Evolutionary conservation across 2,888 invertebrate genomes (phyloP), one percentile per base, ranked within the genome.

Genomic region (Lordiphosa andalusiaca): DNA sequence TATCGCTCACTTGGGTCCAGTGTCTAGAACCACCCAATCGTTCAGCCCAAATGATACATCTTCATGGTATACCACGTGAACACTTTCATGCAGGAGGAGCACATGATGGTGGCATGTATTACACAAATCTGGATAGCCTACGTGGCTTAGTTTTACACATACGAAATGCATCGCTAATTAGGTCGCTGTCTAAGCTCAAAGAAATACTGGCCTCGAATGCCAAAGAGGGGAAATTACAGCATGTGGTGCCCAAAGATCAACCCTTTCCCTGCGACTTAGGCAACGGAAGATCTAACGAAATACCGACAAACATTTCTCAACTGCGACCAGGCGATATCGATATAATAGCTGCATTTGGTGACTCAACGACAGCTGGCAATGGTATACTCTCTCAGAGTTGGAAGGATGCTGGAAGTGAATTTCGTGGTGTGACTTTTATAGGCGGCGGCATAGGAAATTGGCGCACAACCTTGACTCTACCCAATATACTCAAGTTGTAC

Each of bases 401-500:
- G 89, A 2, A 89, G 91, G 9, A 73, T 91, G 1, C 10, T 75
- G 0, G 16, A 7, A 38, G 9, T 9, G 90, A 91, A 73, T 90
- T 90, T 80, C 84, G 90, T 44, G 91, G 91, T 23, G 61, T 88
- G 5, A 87, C 88, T 3, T 91, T 88, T 86, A 84, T 89, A n/a
- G 89, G 89, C 62, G 90, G 91, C 10, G 91, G 91, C 2, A 86
- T 90, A 72, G 89, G 81, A 2, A 89, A 86, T 6, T 91, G 91
- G 91, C 85, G 89, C 46, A 82, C 89, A 53, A 90, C 84, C 68
- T 66, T 91, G 23, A 92, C 92, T 0, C 40, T 92, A 13, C 91
- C 92, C 6, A 92, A 92, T 84, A 91, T 92, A 41, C 72, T 93
- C 12, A 92, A 92, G 73, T 91, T 91, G 73, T 93, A 91, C 83